Base-by-base conservation (phyloP, 1,140 invertebrate species). In the Homarus americanus region DNA sequence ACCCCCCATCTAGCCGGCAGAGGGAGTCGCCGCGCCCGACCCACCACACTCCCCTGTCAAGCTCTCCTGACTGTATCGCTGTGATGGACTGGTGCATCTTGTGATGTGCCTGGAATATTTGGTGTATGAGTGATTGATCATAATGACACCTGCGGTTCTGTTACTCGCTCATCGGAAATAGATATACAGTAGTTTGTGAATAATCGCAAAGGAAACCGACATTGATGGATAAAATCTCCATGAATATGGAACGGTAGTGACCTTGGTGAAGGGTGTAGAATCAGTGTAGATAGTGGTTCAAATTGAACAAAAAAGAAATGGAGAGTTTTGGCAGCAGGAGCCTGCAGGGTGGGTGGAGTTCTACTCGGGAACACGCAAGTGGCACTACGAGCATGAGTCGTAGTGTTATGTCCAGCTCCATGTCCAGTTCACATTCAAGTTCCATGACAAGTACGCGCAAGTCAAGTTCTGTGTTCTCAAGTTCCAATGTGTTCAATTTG, bases 331-430 rank as follows among this genome's bases (percentile, higher is more conserved):
- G 9, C 24, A 49, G 69, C 10, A 75, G 69, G n/a, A 84, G 36
- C 82, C 69, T 85, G 41, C 66, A 28, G 40, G 83, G 83, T 17
- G 69, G 83, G n/a, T 85, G 83, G 83, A 75, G 83, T 41, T 34
- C 80, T 58, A 66, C 32, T 53, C 38, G 36, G 24, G 53, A 24
- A 36, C 41, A 49, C 41, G 36, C n/a, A 34, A 66, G 69, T 36
- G 41, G 83, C 44, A 82, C 12, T 41, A 66, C 28, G n/a, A 49
- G 28, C 28, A 40, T 75, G 41, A 82, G 49, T 28, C 34, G 41
- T 58, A 49, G 41, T 34, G 69, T n/a, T 12, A 32, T 66, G 38
- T 40, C 83, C 66, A 36, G 69, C n/a, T 53, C 69, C 32, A 75
- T 85, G 40, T 85, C 83, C 1, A 85, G 69, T 17, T 75, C 83